These are phyloP conservation scores for Pseudochirops corinnae DNA, from an alignment of 2,797 vertebrate genomes.

Conservation along the genomic window DNA sequence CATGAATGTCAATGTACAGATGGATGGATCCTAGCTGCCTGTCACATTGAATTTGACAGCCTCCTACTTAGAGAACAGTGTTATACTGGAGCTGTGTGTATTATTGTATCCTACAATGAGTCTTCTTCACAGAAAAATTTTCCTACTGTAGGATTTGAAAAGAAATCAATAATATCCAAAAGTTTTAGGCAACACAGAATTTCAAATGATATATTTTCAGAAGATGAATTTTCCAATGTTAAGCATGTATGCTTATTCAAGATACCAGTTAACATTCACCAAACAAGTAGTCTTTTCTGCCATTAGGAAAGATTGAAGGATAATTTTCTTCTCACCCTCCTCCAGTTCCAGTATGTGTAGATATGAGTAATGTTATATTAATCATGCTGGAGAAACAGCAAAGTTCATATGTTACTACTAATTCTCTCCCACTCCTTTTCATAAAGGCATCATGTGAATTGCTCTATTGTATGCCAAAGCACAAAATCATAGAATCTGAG, in stretches of 20 bases:
- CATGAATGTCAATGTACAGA: conserved; percentile 55
- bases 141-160: conserved; percentile 45
- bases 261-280: conserved; percentile 46
- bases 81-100: conserved; percentile 54
- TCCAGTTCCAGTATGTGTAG: conserved; percentile 14
- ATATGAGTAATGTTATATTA: conserved; percentile 51
- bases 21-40: conserved; percentile 70
- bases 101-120: conserved; percentile 62
- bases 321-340: conserved; percentile 22
- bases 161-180: conserved; percentile 27
- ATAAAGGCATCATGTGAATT: conserved; percentile 40
- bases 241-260: conserved; percentile 47
- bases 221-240: conserved; percentile 43
- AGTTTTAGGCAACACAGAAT: conserved; percentile 14
- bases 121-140: conserved; percentile 58
- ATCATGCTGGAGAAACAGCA: conserved; percentile 46
- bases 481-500: background rate
- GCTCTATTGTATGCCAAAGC: background rate
- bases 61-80: conserved; percentile 69
- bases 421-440: background rate
- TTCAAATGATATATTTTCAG: conserved; percentile 41
- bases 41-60: conserved; percentile 64
- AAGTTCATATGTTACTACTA: background rate
- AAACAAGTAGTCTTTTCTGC: conserved; percentile 55
- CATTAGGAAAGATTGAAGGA: conserved; percentile 66